A percentile compares a stretch with the other conserved stretches of the same genome.
Conservation (phyloP, 2,888 invertebrate genomes). For the Leucophora obtusa region DNA sequence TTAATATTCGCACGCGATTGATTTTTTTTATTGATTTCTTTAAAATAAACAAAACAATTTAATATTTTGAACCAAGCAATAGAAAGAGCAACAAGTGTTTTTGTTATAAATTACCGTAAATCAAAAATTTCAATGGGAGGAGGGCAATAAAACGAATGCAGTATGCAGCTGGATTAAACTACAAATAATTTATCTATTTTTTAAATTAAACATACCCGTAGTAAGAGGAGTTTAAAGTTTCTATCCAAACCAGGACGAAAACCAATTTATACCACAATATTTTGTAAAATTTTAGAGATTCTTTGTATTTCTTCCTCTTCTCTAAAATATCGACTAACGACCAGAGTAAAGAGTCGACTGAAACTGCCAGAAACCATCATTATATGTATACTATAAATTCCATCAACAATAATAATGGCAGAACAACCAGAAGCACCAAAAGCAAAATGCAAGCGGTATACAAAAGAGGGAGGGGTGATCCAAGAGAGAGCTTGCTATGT, state of each 20-base stretch:
- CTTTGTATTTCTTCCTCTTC: neutral
- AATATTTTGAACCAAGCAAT: no score
- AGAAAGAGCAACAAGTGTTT: neutral
- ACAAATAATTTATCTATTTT: neutral
- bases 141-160: neutral
- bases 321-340: neutral
- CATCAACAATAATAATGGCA: neutral
- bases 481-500: slow-evolving; percentile 1
- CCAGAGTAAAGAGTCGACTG: neutral
- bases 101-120: neutral
- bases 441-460: neutral
- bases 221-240: neutral
- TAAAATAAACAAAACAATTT: no score
- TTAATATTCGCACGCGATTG: no score
- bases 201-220: neutral
- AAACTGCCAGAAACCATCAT: neutral
- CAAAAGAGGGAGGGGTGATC: neutral
- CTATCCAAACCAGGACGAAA: neutral
- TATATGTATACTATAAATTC: neutral
- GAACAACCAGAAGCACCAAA: neutral
- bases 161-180: neutral
- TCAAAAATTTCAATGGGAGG: neutral
- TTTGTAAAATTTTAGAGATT: neutral
- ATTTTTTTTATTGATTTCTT: no score
- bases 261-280: neutral